Evolutionary conservation across 53 echinoderm and acorn worm species (phyloP).

Genomic region (Pentamera pediparva): DNA sequence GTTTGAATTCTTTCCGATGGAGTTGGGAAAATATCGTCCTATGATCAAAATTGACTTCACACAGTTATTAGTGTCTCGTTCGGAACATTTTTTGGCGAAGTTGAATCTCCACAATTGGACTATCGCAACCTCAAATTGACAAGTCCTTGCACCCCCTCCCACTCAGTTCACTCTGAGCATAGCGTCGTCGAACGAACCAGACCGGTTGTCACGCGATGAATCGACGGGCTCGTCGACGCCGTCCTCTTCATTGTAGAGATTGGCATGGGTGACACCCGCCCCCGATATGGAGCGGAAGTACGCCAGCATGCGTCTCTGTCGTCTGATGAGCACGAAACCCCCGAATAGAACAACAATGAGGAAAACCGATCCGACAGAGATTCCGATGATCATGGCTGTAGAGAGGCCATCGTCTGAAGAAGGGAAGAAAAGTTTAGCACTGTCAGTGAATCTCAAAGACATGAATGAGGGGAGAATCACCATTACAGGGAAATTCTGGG

Average conservation of each 20-base stretch:
- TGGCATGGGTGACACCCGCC: conserved; percentile 40
- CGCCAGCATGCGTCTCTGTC: conserved; percentile 49
- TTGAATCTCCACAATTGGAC: too few species aligned
- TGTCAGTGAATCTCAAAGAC: too few species aligned
- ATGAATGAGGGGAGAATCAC: too few species aligned
- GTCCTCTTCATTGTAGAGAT: conserved; percentile 49
- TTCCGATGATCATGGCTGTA: conserved; percentile 37
- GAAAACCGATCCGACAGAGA: conserved; percentile 10
- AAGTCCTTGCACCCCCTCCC: not conserved
- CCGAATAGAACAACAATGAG: conserved; percentile 25
- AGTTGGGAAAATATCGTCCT: too few species aligned
- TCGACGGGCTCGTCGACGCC: not conserved
- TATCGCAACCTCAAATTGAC: too few species aligned
- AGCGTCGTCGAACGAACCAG: conserved; percentile 44
- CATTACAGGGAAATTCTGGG: too few species aligned
- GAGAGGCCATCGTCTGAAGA: not conserved
- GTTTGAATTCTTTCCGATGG: too few species aligned
- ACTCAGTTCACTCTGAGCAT: conserved; percentile 40
- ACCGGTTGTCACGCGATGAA: not conserved
- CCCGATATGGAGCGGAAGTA: conserved; percentile 63
- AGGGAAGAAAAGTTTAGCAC: not conserved
- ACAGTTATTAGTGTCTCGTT: too few species aligned
- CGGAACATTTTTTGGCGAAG: too few species aligned
- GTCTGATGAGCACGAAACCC: conserved; percentile 28
- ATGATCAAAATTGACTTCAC: too few species aligned